Conservation (phyloP, 2,113 vertebrate genomes). For the Lamprologus sp. region DNA sequence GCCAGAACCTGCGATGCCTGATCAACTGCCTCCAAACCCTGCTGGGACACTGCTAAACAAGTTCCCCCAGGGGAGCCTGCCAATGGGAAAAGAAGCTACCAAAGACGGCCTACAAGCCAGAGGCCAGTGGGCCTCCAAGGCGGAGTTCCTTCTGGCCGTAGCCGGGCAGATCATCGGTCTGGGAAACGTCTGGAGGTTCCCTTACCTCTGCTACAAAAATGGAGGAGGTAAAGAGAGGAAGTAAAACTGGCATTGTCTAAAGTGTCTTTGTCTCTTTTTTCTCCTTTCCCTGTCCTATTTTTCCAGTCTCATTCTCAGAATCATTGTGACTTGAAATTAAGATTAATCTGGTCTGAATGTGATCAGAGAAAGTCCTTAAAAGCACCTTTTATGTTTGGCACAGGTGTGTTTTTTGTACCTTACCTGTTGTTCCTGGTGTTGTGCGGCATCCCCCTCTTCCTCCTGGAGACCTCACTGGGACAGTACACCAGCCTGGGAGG, state of each 20-base stretch:
- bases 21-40: neutral
- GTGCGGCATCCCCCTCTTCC: slow-evolving; percentile 70
- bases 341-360: neutral
- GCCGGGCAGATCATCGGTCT: slow-evolving; percentile 71
- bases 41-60: neutral
- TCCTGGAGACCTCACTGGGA: slow-evolving; percentile 71
- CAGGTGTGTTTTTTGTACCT: slow-evolving; percentile 71
- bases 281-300: neutral
- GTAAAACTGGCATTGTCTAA: neutral
- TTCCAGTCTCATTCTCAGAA: neutral
- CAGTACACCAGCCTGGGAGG: slow-evolving; percentile 71
- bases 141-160: slow-evolving; percentile 68
- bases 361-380: neutral
- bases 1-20: slow-evolving; percentile 15
- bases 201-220: slow-evolving; percentile 73
- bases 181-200: slow-evolving; percentile 71
- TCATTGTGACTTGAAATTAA: neutral
- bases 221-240: slow-evolving; percentile 58
- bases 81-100: neutral
- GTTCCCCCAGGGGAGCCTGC: neutral
- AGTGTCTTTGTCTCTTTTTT: neutral
- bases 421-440: slow-evolving; percentile 71
- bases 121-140: slow-evolving; percentile 68
- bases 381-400: neutral
- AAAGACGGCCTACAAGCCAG: slow-evolving; percentile 33